Evolutionary conservation across 2,888 invertebrate genomes (phyloP), one percentile per base, ranked within the genome.

Genomic region (Rhimphoctona megacephalus): DNA sequence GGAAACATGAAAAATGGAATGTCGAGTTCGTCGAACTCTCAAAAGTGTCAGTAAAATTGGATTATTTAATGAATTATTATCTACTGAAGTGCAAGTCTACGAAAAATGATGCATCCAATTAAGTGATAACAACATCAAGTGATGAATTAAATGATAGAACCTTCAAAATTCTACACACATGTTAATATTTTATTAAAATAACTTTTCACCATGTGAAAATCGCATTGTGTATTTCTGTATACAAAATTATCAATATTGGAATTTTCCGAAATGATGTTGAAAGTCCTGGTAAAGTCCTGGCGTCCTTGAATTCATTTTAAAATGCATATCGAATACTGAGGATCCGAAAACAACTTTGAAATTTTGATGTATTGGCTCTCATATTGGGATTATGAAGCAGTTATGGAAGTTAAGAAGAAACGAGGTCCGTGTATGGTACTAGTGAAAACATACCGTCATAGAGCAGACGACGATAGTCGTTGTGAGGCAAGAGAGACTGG

Each of bases 381-480:
- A 61, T 7, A 8, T 33, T 57, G 43, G 33, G n/a, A 46, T 76
- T n/a, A 67, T 36, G 5, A 52, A 67, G 69, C 43, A 57, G 36
- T 25, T 57, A 79, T 57, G 67, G 69, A 57, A 30, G 61, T n/a
- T 8, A 36, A 80, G 33, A 43, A 69, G 66, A 70, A 61, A 33
- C 70, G 70, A 61, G 80, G 22, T 57, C 57, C 33, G 57, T 30
- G 14, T 19, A 39, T 43, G 30, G 69, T 67, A 25, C 33, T 52
- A 49, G 66, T 83, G 81, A 77, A 81, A 83, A 80, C 39, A 64
- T 79, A 46, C 19, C 76, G 33, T 49, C n/a, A 54, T 66, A 79
- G 43, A 74, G 77, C 73, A 81, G 81, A 73, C 72, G 72, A 64
- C 72, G 22, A 36, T 30, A 33, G 52, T 49, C 43, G 25, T 54